phyloP scores from a whole-genome alignment of 2,113 vertebrate genomes.

The Crocuta crocuta region DNA sequence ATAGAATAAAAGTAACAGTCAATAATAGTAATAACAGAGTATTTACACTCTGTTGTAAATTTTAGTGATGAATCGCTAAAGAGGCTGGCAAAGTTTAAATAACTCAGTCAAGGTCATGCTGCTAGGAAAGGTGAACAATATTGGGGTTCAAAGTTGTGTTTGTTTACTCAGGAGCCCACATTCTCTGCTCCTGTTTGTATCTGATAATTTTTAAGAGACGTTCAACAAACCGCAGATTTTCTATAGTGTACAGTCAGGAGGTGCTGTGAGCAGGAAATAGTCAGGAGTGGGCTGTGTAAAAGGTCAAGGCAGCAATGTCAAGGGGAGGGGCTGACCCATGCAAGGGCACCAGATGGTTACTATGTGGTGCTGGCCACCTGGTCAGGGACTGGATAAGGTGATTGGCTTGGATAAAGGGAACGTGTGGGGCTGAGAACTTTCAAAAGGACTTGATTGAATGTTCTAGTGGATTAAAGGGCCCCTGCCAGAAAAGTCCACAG shows the following conservation, averaged over 20 bases:
- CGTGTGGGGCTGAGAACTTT: neutral
- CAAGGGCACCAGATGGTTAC: rapidly evolving
- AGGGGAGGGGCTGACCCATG: rapidly evolving
- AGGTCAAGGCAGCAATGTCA: neutral
- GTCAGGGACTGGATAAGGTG: neutral
- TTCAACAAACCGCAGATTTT: neutral
- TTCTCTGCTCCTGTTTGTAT: neutral
- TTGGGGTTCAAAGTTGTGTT: neutral
- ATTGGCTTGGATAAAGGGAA: conserved; percentile 21
- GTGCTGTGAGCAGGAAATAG: neutral
- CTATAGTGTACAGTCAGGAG: neutral
- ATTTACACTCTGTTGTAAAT: rapidly evolving
- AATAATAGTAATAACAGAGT: neutral
- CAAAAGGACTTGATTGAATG: conserved; percentile 32
- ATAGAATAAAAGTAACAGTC: neutral
- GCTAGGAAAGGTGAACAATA: neutral
- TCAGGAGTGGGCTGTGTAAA: neutral
- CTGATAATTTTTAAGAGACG: neutral
- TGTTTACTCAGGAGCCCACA: neutral
- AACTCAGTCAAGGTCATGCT: neutral
- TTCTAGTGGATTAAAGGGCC: conserved; percentile 50
- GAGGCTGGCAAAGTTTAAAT: neutral
- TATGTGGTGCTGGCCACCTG: neutral
- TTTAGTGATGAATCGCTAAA: neutral
- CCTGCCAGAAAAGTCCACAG: neutral